Evolutionary conservation across 2,888 invertebrate species (phyloP).

Genomic region (Drosophila dives): DNA sequence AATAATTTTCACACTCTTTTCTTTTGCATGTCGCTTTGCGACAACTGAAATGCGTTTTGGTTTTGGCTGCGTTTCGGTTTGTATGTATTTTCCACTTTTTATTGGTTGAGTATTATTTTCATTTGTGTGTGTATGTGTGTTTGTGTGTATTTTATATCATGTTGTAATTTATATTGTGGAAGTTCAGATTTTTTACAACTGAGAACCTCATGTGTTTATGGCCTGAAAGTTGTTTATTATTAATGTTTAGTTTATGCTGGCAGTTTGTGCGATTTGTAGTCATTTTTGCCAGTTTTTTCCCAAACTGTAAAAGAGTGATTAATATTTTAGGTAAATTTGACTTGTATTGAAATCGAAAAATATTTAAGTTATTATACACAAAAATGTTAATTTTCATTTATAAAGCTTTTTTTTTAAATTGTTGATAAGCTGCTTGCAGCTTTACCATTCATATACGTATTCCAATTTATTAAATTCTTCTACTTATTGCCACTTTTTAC

Average conservation of each 20-base stretch:
- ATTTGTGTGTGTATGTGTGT: conserved; percentile 8
- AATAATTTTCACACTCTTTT: conserved; percentile 73
- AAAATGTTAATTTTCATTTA: background rate
- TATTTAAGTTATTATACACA: background rate
- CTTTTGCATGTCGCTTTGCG: conserved; percentile 32
- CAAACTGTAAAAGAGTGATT: conserved; percentile 44
- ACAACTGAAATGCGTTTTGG: conserved; percentile 43
- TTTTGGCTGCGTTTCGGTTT: conserved; percentile 26
- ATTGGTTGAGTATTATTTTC: conserved; percentile 16
- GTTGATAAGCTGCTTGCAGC: background rate
- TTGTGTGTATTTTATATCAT: conserved; percentile 21
- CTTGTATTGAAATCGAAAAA: background rate
- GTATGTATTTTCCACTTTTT: conserved; percentile 14
- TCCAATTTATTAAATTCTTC: background rate
- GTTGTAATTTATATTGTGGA: conserved; percentile 63
- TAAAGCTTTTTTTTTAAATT: background rate
- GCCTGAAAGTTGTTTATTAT: conserved; percentile 80
- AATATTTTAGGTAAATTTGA: conserved; percentile 39
- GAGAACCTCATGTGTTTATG: conserved; percentile 77
- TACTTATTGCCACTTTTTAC: background rate
- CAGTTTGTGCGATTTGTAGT: conserved; percentile 40
- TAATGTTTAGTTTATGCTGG: conserved; percentile 74
- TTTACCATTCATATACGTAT: background rate
- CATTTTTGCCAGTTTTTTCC: conserved; percentile 48
- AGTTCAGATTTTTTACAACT: conserved; percentile 23